These are phyloP conservation scores for Temnopleurus reevesii DNA, from an alignment of 53 echinoderm and acorn worm genomes.

Conservation along the genomic window DNA sequence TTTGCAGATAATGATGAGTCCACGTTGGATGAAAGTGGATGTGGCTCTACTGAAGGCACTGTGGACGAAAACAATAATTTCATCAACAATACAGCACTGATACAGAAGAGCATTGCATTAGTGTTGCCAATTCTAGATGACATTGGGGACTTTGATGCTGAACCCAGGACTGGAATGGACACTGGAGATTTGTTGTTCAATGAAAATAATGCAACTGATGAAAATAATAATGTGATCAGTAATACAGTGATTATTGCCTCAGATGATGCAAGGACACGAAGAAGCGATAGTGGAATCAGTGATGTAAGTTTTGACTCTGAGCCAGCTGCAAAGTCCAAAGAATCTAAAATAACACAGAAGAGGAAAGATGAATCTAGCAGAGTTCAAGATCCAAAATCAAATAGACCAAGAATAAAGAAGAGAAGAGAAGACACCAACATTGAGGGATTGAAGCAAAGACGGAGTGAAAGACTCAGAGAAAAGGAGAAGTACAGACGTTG, in stretches of 20 bases:
- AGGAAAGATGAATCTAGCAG: not conserved
- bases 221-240: not conserved
- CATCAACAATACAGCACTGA: not conserved
- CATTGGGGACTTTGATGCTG: not conserved
- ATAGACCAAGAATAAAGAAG: not conserved
- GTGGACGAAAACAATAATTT: conserved; percentile 11
- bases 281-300: not conserved
- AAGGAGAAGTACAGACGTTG: conserved; percentile 7
- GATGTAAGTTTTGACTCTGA: not conserved
- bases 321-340: not conserved
- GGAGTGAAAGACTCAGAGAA: conserved; percentile 19
- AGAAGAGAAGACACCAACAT: not conserved
- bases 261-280: not conserved
- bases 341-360: not conserved
- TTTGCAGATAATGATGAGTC: not conserved
- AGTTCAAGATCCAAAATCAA: not conserved
- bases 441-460: not conserved
- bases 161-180: no score
- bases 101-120: not conserved
- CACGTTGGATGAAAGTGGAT: not conserved
- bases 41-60: not conserved
- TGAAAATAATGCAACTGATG: not conserved
- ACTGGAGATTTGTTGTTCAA: not conserved
- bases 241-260: not conserved
- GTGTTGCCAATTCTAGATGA: not conserved